phyloP scores from a whole-genome alignment of 2,888 invertebrate species.

The Melinaea menophilus region DNA sequence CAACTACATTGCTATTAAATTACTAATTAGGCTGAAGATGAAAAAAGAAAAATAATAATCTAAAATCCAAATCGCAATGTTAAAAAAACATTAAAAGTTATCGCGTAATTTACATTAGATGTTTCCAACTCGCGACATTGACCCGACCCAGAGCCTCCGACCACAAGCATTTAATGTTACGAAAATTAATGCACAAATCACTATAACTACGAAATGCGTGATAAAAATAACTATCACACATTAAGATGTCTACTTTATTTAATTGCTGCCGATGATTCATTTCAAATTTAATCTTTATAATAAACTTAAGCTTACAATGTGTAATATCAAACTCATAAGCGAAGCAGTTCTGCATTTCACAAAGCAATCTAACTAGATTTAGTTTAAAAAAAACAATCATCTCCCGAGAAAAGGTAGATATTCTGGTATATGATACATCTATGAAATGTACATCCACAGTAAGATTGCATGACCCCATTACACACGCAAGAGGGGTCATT shows the following conservation, averaged over 20 bases:
- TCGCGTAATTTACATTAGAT: neutral
- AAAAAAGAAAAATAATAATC: too few relatives aligned
- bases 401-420: neutral
- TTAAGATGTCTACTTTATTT: neutral
- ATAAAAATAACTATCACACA: neutral
- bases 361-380: too few relatives aligned
- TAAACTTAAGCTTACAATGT: too few relatives aligned
- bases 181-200: neutral
- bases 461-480: slow-evolving; percentile 1
- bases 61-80: neutral
- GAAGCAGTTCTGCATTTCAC: too few relatives aligned
- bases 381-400: too few relatives aligned
- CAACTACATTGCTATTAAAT: too few relatives aligned
- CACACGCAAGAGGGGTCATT: slow-evolving; percentile 4
- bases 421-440: neutral
- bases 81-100: neutral
- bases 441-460: neutral
- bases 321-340: too few relatives aligned
- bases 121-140: neutral
- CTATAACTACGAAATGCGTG: neutral
- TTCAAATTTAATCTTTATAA: too few relatives aligned
- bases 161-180: neutral
- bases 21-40: too few relatives aligned
- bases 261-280: neutral
- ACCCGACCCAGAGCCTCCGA: neutral